Evolutionary conservation across 2,888 invertebrate genomes (phyloP), one percentile per base, ranked within the genome.

Genomic region (Drosophila longiperda): DNA sequence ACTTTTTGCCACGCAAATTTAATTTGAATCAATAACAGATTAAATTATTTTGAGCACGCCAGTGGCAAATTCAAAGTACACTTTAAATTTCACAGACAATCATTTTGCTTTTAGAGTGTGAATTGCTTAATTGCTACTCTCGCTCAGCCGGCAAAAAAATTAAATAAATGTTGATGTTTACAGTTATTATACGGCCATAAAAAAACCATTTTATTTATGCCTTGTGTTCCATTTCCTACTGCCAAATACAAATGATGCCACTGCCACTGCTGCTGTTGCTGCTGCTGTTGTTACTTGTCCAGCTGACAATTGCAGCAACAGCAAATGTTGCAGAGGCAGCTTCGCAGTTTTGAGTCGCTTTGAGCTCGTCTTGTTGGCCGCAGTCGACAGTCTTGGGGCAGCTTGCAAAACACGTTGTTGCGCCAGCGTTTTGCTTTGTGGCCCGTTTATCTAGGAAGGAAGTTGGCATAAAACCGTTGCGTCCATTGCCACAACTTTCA

Each of bases 401-500:
- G 74, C 74, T 83, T 87, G 90, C 85, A 73, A 87, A 87, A 87
- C 87, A 84, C 75, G 87, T 89, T 77, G 87, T 89, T 87, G 85
- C 66, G 67, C 57, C 73, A 73, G 69, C 65, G 61, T 48, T 52
- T 63, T 52, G 59, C 62, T 63, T 59, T 38, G 45, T 64, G 61
- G 64, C 66, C 65, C 57, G 74, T 61, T 69, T 32, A 45, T 69
- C 65, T 34, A 72, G 70, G 66, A 75, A 85, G 91, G 92, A 91
- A 91, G 92, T 83, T 89, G 82, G 85, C 92, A 91, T 91, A 91
- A 91, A 91, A 92, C 87, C 83, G 80, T 90, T 90, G 91, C 77
- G 83, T 81, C 82, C 82, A 82, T 80, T 85, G 89, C 78, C 75
- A 75, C 88, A 89, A 91, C 91, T 91, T 92, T 91, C 92, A 91